Evolutionary conservation across 2,888 invertebrate species (phyloP).

Genomic region (Pollenia labialis): DNA sequence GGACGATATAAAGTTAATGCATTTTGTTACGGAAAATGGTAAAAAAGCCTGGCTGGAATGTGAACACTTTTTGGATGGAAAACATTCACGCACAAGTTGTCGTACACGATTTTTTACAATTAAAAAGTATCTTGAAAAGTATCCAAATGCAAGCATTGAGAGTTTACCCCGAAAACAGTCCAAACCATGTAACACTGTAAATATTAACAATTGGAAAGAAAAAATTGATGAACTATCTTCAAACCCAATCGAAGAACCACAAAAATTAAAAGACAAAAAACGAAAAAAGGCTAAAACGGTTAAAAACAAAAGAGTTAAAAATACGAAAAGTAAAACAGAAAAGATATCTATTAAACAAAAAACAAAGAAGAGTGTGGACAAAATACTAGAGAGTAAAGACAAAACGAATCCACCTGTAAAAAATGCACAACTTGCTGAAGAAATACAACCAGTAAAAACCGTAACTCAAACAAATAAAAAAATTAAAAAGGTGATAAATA

Average conservation of each 20-base stretch:
- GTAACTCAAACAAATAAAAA: background rate
- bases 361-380: background rate
- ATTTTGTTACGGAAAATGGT: conserved; percentile 85
- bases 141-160: conserved; percentile 83
- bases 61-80: conserved; percentile 84
- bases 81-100: conserved; percentile 86
- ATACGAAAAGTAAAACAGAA: background rate
- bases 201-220: conserved; percentile 80
- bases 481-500: conserved; percentile 24
- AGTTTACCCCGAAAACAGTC: conserved; percentile 79
- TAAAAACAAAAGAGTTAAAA: background rate
- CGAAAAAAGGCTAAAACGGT: background rate
- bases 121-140: conserved; percentile 84
- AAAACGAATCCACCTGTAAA: background rate
- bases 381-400: background rate
- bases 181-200: conserved; percentile 73
- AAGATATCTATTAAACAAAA: background rate
- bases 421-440: background rate
- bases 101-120: conserved; percentile 87
- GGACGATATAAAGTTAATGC: conserved; percentile 87
- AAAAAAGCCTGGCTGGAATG: conserved; percentile 85
- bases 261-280: conserved; percentile 7
- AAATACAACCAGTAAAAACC: background rate
- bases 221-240: conserved; percentile 77
- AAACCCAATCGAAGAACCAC: conserved; percentile 66